phyloP scores from a whole-genome alignment of 2,113 vertebrate genomes.

The Cinclus cinclus region DNA sequence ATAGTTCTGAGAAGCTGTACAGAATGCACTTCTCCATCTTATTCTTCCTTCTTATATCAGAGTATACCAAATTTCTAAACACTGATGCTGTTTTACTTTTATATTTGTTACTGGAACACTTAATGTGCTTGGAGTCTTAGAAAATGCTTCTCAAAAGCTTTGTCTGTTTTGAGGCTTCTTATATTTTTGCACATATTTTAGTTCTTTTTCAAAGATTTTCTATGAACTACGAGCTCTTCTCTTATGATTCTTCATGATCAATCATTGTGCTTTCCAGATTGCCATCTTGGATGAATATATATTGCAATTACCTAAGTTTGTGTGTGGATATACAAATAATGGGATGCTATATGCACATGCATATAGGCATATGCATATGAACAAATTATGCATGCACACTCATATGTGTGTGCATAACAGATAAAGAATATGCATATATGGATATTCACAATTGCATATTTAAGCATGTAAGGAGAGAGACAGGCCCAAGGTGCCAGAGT shows the following conservation, averaged over 20 bases:
- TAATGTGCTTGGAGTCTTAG: neutral
- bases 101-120: neutral
- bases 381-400: neutral
- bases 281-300: neutral
- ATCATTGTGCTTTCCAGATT: neutral
- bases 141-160: neutral
- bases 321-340: neutral
- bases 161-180: neutral
- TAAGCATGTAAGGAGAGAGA: neutral
- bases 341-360: neutral
- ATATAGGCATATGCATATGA: neutral
- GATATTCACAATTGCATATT: neutral
- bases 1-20: neutral
- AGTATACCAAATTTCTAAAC: neutral
- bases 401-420: neutral
- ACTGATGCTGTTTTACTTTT: neutral
- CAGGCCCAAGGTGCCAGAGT: neutral
- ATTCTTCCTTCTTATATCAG: neutral
- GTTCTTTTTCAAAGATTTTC: neutral
- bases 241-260: neutral
- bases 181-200: neutral
- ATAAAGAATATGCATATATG: neutral
- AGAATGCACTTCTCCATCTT: neutral
- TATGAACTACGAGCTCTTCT: neutral
- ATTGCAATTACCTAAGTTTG: neutral